Evolutionary conservation across 2,888 invertebrate genomes (phyloP).

Genomic region (Latrodectus elegans): DNA sequence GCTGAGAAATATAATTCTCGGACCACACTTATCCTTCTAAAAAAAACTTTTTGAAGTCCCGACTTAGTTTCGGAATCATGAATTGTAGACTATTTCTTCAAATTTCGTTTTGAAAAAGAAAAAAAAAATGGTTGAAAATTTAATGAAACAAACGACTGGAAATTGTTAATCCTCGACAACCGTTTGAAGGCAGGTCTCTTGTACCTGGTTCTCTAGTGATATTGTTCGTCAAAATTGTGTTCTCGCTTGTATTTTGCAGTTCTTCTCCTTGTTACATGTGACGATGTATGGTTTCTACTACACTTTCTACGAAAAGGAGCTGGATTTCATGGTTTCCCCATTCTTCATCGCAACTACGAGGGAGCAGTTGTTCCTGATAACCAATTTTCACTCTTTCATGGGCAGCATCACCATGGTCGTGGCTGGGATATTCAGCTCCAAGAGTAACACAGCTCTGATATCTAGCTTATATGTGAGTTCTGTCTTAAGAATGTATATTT

Average conservation of each 20-base stretch:
- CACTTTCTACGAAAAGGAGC: slow-evolving; percentile 21
- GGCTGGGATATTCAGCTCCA: slow-evolving; percentile 8
- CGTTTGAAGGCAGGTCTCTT: no score
- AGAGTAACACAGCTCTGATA: slow-evolving; percentile 26
- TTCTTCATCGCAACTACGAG: slow-evolving; percentile 24
- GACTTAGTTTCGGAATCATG: no score
- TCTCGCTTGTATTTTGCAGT: slow-evolving; percentile 12
- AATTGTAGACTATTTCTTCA: no score
- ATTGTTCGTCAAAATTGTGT: not conserved
- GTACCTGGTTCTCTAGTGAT: no score
- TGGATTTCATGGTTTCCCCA: slow-evolving; percentile 10
- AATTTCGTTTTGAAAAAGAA: no score
- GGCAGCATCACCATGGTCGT: slow-evolving; percentile 8
- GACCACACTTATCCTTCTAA: no score
- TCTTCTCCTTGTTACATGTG: slow-evolving; percentile 7
- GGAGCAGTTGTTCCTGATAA: slow-evolving; percentile 30
- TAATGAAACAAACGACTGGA: no score
- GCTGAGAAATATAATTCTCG: no score
- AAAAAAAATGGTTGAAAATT: no score
- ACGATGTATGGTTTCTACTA: slow-evolving; percentile 18
- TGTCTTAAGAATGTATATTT: not conserved
- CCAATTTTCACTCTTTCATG: slow-evolving; percentile 15
- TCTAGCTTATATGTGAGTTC: slow-evolving; percentile 42
- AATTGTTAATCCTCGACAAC: no score
- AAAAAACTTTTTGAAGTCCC: no score